Conservation (phyloP, 2,113 vertebrate species). For the Poicephalus meyeri region DNA sequence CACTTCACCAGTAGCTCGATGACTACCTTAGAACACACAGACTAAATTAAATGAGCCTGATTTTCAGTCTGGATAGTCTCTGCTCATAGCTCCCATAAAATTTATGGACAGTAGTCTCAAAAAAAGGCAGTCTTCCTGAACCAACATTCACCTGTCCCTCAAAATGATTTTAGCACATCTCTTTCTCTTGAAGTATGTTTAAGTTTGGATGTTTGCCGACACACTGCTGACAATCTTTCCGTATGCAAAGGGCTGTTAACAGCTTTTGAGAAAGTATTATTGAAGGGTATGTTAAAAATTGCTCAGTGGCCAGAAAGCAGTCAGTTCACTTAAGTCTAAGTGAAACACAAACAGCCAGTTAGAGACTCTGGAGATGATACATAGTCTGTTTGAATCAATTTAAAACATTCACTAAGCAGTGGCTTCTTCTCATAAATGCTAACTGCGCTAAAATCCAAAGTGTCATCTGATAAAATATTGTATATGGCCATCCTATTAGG, state of each 20-base stretch:
- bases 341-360: slow-evolving; percentile 7
- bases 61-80: background rate
- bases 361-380: background rate
- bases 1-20: background rate
- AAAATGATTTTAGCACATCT: background rate
- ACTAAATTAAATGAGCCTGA: slow-evolving; percentile 2
- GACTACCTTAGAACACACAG: background rate
- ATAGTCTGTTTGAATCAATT: slow-evolving; percentile 9
- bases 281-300: slow-evolving; percentile 4
- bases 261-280: background rate
- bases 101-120: background rate
- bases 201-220: background rate
- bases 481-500: slow-evolving; percentile 34
- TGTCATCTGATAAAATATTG: slow-evolving; percentile 36
- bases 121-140: background rate
- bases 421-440: slow-evolving; percentile 32
- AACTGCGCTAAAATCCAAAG: slow-evolving; percentile 41
- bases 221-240: background rate
- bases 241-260: background rate
- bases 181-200: background rate
- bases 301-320: background rate
- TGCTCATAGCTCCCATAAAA: background rate
- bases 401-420: slow-evolving; percentile 14
- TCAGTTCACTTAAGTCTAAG: slow-evolving; percentile 10
- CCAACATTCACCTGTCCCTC: background rate